A percentile compares a stretch with the other conserved stretches of the same genome.
Evolutionary conservation across 2,113 vertebrate genomes (phyloP).

Genomic region (Oncorhynchus gorbuscha): DNA sequence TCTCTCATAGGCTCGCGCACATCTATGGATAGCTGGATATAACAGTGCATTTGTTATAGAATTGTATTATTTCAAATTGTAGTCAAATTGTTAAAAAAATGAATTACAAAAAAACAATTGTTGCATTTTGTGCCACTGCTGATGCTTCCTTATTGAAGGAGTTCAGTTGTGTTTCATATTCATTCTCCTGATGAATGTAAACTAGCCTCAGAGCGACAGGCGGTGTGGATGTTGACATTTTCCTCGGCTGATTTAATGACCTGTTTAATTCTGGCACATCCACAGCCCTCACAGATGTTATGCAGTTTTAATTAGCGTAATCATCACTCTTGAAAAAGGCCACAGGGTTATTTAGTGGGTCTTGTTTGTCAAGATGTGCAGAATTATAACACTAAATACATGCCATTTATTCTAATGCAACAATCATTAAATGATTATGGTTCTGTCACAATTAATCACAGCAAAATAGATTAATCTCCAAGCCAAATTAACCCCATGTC

Average conservation of each 20-base stretch:
- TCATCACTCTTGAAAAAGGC: slow-evolving; percentile 70
- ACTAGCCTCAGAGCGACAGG: slow-evolving; percentile 33
- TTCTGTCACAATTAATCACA: slow-evolving; percentile 69
- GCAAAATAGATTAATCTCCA: slow-evolving; percentile 64
- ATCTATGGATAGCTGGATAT: not conserved
- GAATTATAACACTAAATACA: slow-evolving; percentile 73
- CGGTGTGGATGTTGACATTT: slow-evolving; percentile 63
- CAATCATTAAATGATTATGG: slow-evolving; percentile 68
- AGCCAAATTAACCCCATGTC: slow-evolving; percentile 62
- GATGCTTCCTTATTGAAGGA: not conserved
- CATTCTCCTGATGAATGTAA: slow-evolving; percentile 20
- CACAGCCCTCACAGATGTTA: slow-evolving; percentile 67
- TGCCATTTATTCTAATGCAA: slow-evolving; percentile 64
- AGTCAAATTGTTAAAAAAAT: no score
- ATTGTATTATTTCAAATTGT: not conserved
- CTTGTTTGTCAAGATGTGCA: slow-evolving; percentile 77
- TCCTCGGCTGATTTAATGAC: slow-evolving; percentile 70
- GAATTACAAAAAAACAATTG: no score
- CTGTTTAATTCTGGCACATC: slow-evolving; percentile 66
- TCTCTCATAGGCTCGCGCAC: not conserved
- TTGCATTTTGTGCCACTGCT: not conserved
- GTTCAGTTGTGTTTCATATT: not conserved
- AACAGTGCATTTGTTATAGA: not conserved
- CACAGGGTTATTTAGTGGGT: slow-evolving; percentile 69
- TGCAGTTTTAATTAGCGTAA: slow-evolving; percentile 75